Percentiles rank a stretch among this genome's conserved stretches.
Evolutionary conservation across 2,888 invertebrate species (phyloP).

Genomic region (Branchellion lobata): DNA sequence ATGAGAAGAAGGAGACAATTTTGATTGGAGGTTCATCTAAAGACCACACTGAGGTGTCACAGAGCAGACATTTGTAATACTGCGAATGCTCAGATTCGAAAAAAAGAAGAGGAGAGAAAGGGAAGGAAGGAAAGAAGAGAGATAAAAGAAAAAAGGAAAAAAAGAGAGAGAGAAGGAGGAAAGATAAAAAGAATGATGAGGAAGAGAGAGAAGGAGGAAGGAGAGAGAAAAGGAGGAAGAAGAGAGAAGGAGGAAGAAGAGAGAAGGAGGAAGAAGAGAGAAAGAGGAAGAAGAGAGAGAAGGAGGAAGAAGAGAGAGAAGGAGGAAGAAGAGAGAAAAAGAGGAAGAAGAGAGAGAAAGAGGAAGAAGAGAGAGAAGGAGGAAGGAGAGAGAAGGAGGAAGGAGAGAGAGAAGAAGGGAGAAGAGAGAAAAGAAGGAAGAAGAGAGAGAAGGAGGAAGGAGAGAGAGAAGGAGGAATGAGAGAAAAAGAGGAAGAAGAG

Average conservation of each 20-base stretch:
- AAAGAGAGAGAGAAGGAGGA: no score
- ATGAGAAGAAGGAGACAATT: no score
- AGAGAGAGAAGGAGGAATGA: no score
- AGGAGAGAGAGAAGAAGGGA: background rate
- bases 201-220: background rate
- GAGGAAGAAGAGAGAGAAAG: background rate
- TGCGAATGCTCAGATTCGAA: no score
- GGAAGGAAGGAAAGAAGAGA: no score
- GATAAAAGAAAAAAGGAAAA: no score
- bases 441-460: background rate
- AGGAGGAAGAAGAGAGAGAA: background rate
- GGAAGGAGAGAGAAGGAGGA: background rate
- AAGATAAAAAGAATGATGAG: no score
- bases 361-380: background rate
- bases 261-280: background rate
- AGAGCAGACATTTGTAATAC: no score
- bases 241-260: background rate
- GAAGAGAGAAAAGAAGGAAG: no score
- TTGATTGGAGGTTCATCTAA: no score
- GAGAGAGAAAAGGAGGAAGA: background rate
- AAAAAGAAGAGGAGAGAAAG: no score
- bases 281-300: background rate
- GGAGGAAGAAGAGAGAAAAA: background rate
- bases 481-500: background rate
- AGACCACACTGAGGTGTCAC: no score